Base-by-base conservation (phyloP, 2,888 invertebrate species). In the Chrysolina americana region DNA sequence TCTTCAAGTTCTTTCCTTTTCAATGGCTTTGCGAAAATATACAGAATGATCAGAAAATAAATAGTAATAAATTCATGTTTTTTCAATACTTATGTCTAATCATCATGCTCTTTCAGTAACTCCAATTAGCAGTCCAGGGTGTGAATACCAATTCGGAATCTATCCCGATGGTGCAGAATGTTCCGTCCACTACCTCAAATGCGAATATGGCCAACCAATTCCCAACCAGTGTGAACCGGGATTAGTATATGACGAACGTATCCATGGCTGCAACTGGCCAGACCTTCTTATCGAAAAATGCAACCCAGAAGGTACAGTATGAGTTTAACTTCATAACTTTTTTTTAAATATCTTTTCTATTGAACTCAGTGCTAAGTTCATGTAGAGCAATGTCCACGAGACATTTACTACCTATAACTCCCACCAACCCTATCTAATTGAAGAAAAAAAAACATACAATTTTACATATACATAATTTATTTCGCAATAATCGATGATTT, bases 211-310 rank as follows among this genome's bases (percentile, higher is more conserved):
- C 0, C 91, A 94, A 73, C 94, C 96, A 0, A 91, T 93, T 79
- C 93, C 94, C 77, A 92, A 93, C 80, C 93, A 94, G 13, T 97
- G 97, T 88, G 95, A 95, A 69, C 93, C 96, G 0, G 97, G 97
- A 1, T 89, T 97, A 73, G 97, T 94, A 17, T 97, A 97, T 87
- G 96, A 97, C 83, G 94, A 95, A 68, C 93, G 94, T 81, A 95
- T 92, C 74, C 97, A 97, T 86, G 92, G 93, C 66, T 97, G 97
- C 91, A 96, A 97, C 88, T 97, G 97, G 97, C 97, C 97, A 9
- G 97, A 97, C 90, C 93, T 96, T 74, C 90, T 97, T 56, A 89
- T 95, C 78, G 95, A 96, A 72, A 92, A 91, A 86, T 97, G 97
- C 88, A 96, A 96, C 88, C 96, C 96, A 78, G 96, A 96, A 92